phyloP scores from a whole-genome alignment of 2,797 vertebrate species.

The Atherinosoma microstoma region DNA sequence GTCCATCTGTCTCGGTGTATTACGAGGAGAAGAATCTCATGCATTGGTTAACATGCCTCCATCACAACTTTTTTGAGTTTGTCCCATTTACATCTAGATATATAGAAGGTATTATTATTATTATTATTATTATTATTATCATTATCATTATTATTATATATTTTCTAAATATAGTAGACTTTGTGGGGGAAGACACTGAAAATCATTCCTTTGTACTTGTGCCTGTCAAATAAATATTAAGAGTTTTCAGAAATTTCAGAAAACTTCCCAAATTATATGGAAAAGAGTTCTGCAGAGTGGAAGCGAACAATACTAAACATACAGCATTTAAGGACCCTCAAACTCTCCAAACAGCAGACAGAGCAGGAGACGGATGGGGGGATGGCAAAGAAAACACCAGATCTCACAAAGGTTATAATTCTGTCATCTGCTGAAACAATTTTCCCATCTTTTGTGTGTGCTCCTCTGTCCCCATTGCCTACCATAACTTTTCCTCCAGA shows the following conservation, averaged over 20 bases:
- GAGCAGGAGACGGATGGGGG: constrained; percentile 14
- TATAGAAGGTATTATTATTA: background rate
- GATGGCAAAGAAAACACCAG: constrained; percentile 44
- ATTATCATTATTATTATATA: background rate
- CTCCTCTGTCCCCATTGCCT: constrained; percentile 16
- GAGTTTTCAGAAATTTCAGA: background rate
- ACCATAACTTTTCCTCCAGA: constrained; percentile 48
- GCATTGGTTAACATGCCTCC: background rate
- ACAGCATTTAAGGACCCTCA: constrained; percentile 16
- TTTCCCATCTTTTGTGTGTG: constrained; percentile 12
- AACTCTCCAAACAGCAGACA: constrained; percentile 28
- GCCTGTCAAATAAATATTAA: background rate
- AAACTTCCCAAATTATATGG: background rate
- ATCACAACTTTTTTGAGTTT: background rate
- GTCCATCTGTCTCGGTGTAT: background rate
- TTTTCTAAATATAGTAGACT: background rate
- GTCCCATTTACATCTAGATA: background rate
- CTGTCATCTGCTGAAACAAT: constrained; percentile 67
- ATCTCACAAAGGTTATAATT: constrained; percentile 54
- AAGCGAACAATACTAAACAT: constrained; percentile 18
- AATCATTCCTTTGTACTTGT: background rate
- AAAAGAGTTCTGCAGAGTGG: background rate
- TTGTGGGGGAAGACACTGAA: background rate
- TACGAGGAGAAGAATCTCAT: background rate
- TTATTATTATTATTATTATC: no score